Base-by-base conservation (phyloP, 2,113 vertebrate genomes). In the Thalassarche chlororhynchos region DNA sequence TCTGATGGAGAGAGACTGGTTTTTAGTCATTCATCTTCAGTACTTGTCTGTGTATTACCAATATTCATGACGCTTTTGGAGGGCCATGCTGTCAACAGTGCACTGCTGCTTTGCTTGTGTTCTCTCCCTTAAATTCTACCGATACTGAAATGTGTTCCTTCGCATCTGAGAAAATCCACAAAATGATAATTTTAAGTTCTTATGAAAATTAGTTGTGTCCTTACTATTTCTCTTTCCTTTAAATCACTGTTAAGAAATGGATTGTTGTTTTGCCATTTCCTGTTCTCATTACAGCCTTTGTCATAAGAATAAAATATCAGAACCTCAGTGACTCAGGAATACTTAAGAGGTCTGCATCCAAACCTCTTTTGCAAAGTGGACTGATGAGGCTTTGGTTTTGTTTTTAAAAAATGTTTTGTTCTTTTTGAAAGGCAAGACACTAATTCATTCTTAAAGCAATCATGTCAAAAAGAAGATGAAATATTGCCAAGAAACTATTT, bases 261-360 rank as follows among this genome's bases (percentile, higher is more conserved):
- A 95, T 90, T 96, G 79, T 80, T 91, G 62, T 19, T 89, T 95
- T 81, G 18, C 70, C 65, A 61, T 93, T 97, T 97, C 89, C 79
- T 97, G 66, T 71, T 89, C 75, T 97, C 81, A 68, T 94, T 88
- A 94, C 38, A 94, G 71, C 36, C 85, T 98, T 97, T 94, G 85
- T 82, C 90, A 87, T 51, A 78, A 92, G 92, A 94, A 96, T 95
- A 94, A 96, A 94, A 85, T 83, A 95, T 89, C 93, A 92, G 88
- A 95, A 94, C 65, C 52, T 81, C 9, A 75, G 4, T 87, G 92
- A 83, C 85, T 95, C 66, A 18, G 70, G 18, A 79, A 42, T 55
- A 82, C 84, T 87, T 86, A 52, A 75, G 36, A 89, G 23, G 10
- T 51, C n/a, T 91, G 15, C 23, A 69, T 55, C 24, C 42, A 84